These are phyloP conservation scores for Chloroceryle amazona DNA, from an alignment of 2,797 vertebrate species.

Conservation along the genomic window DNA sequence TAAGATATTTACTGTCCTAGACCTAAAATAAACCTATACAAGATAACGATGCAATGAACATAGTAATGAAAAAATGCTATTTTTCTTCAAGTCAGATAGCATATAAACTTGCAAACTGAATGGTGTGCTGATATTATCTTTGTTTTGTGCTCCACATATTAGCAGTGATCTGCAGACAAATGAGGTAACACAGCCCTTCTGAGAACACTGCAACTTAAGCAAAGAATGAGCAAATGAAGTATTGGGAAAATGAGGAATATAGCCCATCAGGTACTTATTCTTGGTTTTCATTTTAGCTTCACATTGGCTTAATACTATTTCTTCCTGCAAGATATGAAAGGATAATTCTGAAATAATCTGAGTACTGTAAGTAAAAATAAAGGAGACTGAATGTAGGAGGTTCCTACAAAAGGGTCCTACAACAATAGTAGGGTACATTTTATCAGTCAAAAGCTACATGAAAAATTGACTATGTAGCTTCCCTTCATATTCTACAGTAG, in stretches of 20 bases:
- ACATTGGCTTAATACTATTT: neutral
- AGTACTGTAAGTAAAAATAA: neutral
- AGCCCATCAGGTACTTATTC: neutral
- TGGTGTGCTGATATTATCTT: neutral
- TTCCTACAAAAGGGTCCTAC: neutral
- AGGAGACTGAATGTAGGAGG: neutral
- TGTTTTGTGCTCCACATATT: neutral
- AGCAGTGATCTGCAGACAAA: neutral
- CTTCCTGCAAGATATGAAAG: neutral
- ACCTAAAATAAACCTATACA: neutral
- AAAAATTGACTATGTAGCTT: neutral
- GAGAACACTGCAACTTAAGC: neutral
- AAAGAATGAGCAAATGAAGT: neutral
- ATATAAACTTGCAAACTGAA: neutral
- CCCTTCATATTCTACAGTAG: neutral
- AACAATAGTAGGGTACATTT: neutral
- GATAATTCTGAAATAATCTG: neutral
- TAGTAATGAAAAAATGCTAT: neutral
- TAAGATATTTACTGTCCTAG: neutral
- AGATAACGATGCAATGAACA: neutral
- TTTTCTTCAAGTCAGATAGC: neutral
- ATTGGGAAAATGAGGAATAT: neutral
- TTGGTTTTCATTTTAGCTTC: neutral
- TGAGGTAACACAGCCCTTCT: neutral
- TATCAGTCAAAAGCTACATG: neutral